Conservation (phyloP, 2,113 vertebrate genomes). For the Colistium nudipinnis region DNA sequence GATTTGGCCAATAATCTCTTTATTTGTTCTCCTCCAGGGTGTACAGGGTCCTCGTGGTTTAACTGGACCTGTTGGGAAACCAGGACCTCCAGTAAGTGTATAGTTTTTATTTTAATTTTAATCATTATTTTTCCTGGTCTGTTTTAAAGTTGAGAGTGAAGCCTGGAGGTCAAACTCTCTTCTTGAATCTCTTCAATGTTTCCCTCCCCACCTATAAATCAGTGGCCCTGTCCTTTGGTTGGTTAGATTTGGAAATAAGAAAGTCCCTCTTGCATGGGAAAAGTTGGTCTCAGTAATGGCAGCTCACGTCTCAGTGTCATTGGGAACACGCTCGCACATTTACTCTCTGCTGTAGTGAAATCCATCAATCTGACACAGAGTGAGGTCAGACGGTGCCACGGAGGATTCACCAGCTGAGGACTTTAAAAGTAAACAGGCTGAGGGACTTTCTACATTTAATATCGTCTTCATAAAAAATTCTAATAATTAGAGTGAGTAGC, state of each 20-base stretch:
- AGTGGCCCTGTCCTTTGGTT: background rate
- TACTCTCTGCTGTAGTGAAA: constrained; percentile 13
- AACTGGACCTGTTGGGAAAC: constrained; percentile 80
- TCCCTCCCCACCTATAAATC: constrained; percentile 6
- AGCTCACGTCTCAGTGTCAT: constrained; percentile 11
- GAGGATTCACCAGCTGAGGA: background rate
- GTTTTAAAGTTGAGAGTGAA: background rate
- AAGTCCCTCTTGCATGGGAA: constrained; percentile 28
- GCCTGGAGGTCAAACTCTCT: background rate
- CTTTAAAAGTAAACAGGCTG: background rate
- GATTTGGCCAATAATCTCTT: background rate
- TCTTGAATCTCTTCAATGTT: background rate
- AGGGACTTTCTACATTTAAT: background rate
- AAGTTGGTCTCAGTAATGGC: constrained; percentile 17
- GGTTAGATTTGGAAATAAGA: constrained; percentile 35
- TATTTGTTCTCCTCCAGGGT: constrained; percentile 75
- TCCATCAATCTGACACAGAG: constrained; percentile 51
- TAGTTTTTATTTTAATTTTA: constrained; percentile 11
- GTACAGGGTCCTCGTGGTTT: constrained; percentile 81
- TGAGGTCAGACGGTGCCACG: background rate
- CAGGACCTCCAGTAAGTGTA: constrained; percentile 82
- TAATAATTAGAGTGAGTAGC: no score
- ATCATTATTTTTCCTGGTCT: background rate
- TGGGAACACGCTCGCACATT: constrained; percentile 10
- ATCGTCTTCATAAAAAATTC: background rate